Evolutionary conservation across 1,140 invertebrate genomes (phyloP), one percentile per base, ranked within the genome.

Genomic region (Camponotus floridanus): DNA sequence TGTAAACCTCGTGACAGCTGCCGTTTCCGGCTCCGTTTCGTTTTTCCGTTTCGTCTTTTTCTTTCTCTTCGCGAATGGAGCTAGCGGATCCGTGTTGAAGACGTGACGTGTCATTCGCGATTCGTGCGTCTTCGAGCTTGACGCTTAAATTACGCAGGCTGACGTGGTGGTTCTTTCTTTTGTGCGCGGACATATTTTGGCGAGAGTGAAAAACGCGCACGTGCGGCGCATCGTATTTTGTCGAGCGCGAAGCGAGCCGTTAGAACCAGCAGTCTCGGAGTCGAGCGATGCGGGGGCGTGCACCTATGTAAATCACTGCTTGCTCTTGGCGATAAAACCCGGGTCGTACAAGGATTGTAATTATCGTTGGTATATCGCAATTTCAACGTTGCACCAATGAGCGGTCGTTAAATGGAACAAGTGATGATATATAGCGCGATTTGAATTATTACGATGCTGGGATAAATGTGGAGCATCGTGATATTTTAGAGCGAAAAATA

Each of bases 331-430:
- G 88, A 88, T 89, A 89, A 89, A 89, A 89, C 83, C 85, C 26
- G 26, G 33, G 87, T 88, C 87, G 45, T 36, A 71, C 88, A 70
- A 73, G 76, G 74, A 62, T 85, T 81, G 68, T 88, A 89, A 89
- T 89, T 89, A 89, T 89, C 88, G 84, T 85, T 57, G 84, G 71
- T 76, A 76, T 55, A 88, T 88, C 65, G 88, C 84, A 45, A 73
- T 80, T 89, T 70, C 68, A 61, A 62, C 48, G 13, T 81, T 31
- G 33, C 31, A 31, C n/a, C 21, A 13, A 65, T 71, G 39, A 45
- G 21, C 33, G 36, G 45, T 71, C 36, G 78, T 59, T 48, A 59
- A 71, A 59, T 70, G 18, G 62, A 8, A 55, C 65, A 39, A 8
- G 39, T 8, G 21, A 45, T 9, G 31, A 21, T 31, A 13, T 26